Percentiles rank a stretch among this genome's conserved stretches.
Conservation (phyloP, 2,797 vertebrate genomes). For the Columba guinea region DNA sequence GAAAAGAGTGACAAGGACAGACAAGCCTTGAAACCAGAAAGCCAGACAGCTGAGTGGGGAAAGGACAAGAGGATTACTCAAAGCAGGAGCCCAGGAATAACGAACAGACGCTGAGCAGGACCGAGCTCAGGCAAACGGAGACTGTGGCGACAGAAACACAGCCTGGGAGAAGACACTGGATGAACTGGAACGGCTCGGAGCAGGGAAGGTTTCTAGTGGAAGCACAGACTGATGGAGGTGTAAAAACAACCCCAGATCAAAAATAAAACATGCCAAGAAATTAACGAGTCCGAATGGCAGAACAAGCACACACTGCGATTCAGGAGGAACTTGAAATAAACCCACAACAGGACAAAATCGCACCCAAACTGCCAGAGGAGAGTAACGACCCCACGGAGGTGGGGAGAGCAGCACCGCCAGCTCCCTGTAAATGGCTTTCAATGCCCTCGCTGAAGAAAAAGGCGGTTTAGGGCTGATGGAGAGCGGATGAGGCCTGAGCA, state of each 20-base stretch:
- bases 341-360: neutral
- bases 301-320: accelerated
- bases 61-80: neutral
- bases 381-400: accelerated
- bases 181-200: accelerated
- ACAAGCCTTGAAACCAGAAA: accelerated
- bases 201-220: neutral
- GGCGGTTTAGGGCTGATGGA: accelerated
- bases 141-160: accelerated
- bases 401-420: too few relatives aligned
- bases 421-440: accelerated
- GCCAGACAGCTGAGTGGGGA: too few relatives aligned
- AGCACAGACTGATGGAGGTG: neutral
- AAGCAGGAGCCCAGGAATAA: neutral
- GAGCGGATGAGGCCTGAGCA: accelerated
- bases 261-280: accelerated
- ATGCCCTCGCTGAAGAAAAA: accelerated
- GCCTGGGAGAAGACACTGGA: accelerated
- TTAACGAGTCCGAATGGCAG: accelerated
- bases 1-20: accelerated
- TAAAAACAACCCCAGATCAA: neutral
- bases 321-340: neutral
- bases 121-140: neutral
- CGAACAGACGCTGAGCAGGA: accelerated
- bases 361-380: neutral